Base-by-base conservation (phyloP, 2,113 vertebrate species). In the Erpornis zantholeuca region DNA sequence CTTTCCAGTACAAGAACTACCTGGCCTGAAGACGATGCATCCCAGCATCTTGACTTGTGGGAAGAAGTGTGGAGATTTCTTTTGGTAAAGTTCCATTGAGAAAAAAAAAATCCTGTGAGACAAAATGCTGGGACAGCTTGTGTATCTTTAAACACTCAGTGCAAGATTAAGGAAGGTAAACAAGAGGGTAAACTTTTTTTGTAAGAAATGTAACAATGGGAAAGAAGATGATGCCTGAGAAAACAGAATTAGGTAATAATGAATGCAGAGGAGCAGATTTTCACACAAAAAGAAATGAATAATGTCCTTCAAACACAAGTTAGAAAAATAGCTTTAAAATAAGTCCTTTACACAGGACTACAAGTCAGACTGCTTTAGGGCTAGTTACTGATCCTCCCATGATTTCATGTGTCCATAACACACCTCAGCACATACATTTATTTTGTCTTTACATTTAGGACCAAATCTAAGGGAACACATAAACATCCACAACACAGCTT, bases 1-100 rank as follows among this genome's bases (percentile, higher is more conserved):
- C 25, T 17, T 65, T 9, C 60, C 52, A 60, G 10, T 17, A 44
- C 15, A 47, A 73, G 83, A 73, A 22, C 20, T 40, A 79, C 31
- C 61, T 20, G 31, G 16, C 15, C n/a, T 0, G 0, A 68, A 36
- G 57, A 76, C 5, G 73, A 79, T 1, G 1, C 1, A 5, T n/a
- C 53, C 12, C 29, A 52, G 9, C 7, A 31, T 80, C 61, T 9
- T 13, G 22, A n/a, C 20, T 57, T 47, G 25, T 1, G 5, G 47
- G 71, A 70, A 66, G 22, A 57, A 70, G 23, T 0, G 0, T 15
- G 16, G 10, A 65, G 38, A 9, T 57, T 71, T 70, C 31, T 52
- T 40, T 42, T 6, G 3, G 27, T 33, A 11, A 79, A 73, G 29
- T 52, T 64, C 8, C 3, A 1, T 2, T 10, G 14, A 56, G 36